phyloP scores from a whole-genome alignment of 2,797 vertebrate species.

The Chelmon rostratus region DNA sequence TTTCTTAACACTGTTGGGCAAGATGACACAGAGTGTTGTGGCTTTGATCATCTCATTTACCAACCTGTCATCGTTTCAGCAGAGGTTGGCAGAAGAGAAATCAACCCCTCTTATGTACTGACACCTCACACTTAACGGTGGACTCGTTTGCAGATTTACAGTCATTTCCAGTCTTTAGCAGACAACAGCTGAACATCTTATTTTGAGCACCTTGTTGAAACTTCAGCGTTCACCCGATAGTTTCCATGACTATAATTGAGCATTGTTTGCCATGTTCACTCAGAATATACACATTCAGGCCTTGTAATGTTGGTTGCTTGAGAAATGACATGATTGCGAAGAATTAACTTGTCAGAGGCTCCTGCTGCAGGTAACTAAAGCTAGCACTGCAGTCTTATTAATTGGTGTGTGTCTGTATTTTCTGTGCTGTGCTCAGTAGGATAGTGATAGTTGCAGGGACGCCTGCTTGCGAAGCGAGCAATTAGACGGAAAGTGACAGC shows the following conservation, averaged over 20 bases:
- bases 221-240: constrained; percentile 24
- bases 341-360: constrained; percentile 95
- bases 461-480: constrained; percentile 91
- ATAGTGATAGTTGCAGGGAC: constrained; percentile 90
- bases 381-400: constrained; percentile 87
- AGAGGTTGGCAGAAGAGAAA: constrained; percentile 9
- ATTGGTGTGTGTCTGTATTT: constrained; percentile 87
- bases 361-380: constrained; percentile 88
- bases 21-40: not conserved
- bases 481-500: constrained; percentile 96
- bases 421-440: constrained; percentile 90
- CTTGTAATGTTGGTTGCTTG: constrained; percentile 88
- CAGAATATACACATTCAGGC: constrained; percentile 79
- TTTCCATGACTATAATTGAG: constrained; percentile 54
- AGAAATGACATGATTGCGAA: constrained; percentile 90
- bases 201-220: constrained; percentile 40
- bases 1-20: not conserved
- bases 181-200: constrained; percentile 37
- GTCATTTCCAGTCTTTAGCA: constrained; percentile 26
- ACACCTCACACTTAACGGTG: constrained; percentile 9
- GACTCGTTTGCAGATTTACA: constrained; percentile 1
- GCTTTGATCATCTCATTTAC: constrained; percentile 15
- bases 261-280: constrained; percentile 37
- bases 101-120: constrained; percentile 21
- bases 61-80: not conserved